These are phyloP conservation scores for Sardina pilchardus DNA, from an alignment of 2,113 vertebrate species.

Conservation along the genomic window DNA sequence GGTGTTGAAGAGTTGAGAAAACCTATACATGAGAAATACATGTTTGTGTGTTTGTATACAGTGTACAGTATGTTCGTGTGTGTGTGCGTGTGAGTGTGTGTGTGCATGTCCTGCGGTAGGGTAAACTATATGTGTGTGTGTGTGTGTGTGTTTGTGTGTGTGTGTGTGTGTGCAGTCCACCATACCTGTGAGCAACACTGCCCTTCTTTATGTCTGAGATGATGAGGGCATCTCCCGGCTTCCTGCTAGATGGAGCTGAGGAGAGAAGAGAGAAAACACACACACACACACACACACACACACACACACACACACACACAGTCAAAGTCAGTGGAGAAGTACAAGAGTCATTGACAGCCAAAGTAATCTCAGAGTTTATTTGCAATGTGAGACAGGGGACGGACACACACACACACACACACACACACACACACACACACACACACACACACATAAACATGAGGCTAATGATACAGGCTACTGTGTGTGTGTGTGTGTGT, in stretches of 20 bases:
- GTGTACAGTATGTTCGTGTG: not conserved
- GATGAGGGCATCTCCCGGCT: slow-evolving; percentile 91
- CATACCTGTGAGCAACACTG: slow-evolving; percentile 95
- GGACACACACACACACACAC: not conserved
- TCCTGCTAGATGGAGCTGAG: slow-evolving; percentile 93
- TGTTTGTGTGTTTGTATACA: not conserved
- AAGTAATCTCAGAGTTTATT: not conserved
- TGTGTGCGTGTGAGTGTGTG: slow-evolving; percentile 7
- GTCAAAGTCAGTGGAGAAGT: not conserved
- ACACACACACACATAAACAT: too few species aligned
- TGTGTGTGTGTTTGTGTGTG: slow-evolving; percentile 20
- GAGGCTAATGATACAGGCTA: slow-evolving; percentile 78
- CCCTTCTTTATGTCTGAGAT: slow-evolving; percentile 99
- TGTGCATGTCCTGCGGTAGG: too few species aligned
- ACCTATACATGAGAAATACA: not conserved
- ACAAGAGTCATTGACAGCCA: not conserved
- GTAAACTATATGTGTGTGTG: not conserved
- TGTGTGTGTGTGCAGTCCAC: slow-evolving; percentile 16
- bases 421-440: slow-evolving; percentile 47
- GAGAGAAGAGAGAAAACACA: slow-evolving; percentile 21
- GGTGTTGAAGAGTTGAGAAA: too few species aligned
- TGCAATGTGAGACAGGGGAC: slow-evolving; percentile 64
- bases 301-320: not conserved
- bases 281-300: not conserved
- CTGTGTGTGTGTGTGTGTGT: slow-evolving; percentile 34